Evolutionary conservation across 2,888 invertebrate genomes (phyloP), one percentile per base, ranked within the genome.

Genomic region (Nephrotoma appendiculata): DNA sequence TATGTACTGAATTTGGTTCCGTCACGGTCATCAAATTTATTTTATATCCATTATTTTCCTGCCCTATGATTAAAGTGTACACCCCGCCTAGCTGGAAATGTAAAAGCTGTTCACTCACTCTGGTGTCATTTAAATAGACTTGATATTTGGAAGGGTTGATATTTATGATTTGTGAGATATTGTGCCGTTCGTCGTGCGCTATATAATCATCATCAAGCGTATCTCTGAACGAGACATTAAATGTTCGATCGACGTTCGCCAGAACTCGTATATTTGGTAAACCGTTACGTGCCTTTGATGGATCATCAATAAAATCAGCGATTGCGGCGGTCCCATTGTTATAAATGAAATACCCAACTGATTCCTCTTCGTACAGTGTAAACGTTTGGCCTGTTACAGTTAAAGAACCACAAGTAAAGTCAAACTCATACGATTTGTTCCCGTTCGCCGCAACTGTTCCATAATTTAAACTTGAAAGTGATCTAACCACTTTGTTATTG

Each of bases 1-100:
- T 94, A 87, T 92, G 93, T 45, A 95, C 89, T 0, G 92, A 91
- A 89, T 93, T 94, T 15, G 93, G 91, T n/a, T 89, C 88, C 1
- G 91, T 89, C 0, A 91, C 88, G 86, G 87, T 88, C 4, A 90
- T 12, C 2, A 89, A 3, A 0, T 88, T 45, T 0, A 45, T 0
- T 0, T 0, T 11, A 19, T 88, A 84, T 2, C 1, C 7, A 6
- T 5, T 11, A 48, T 7, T 43, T 5, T 15, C 15, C 12, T 11
- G 2, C 41, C 11, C n/a, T 5, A 86, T 43, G 1, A 92, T 71
- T 2, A 92, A 87, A 0, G 91, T 90, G 85, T 92, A 91, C 5
- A 91, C 91, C 11, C 91, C 92, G n/a, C 91, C 92, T 6, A 90
- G 90, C 89, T 90, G 88, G 0, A 91, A 85, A 0, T 84, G 57